Evolutionary conservation across 2,113 vertebrate genomes (phyloP), one percentile per base, ranked within the genome.

Genomic region (Rynchops niger): DNA sequence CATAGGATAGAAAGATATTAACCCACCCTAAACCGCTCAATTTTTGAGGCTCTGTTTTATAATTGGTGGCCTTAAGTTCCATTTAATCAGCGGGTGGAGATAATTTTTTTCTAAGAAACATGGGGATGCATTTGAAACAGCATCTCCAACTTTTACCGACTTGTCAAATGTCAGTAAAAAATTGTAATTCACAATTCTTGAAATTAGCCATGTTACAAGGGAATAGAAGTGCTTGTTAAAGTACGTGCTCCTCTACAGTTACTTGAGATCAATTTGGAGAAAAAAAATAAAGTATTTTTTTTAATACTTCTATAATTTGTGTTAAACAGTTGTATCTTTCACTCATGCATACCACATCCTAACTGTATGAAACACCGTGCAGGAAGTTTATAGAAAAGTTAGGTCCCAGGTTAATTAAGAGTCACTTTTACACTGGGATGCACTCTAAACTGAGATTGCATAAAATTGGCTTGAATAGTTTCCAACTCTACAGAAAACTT

Each of bases 231-330:
- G 45, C 77, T 94, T 91, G 83, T 93, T 95, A 82, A 70, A 77
- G 16, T 92, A 62, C 70, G 81, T 88, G 88, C 49, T 97, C 81
- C 71, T 96, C 84, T 95, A 30, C 63, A 94, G 69, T 83, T 86
- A 93, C 59, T 95, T 88, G 93, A 93, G 40, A 93, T 97, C 72
- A 91, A 92, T 84, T 97, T 91, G 77, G 40, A 18, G 67, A 96
- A 92, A 67, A 93, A 95, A 90, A 98, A 98, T 97, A 97, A 98
- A 98, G 98, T 72, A 95, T 89, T 97, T 98, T 97, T 97, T 96
- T 77, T 95, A 97, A 95, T 82, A 67, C 82, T 97, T 97, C 65
- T 90, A 23, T 58, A 80, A 93, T 69, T 66, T 72, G 67, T 66
- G 63, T 66, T 78, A 88, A 94, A 79, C 82, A 91, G 52, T 70